Evolutionary conservation across 2,888 invertebrate species (phyloP).

Genomic region (Nowickia ferox): DNA sequence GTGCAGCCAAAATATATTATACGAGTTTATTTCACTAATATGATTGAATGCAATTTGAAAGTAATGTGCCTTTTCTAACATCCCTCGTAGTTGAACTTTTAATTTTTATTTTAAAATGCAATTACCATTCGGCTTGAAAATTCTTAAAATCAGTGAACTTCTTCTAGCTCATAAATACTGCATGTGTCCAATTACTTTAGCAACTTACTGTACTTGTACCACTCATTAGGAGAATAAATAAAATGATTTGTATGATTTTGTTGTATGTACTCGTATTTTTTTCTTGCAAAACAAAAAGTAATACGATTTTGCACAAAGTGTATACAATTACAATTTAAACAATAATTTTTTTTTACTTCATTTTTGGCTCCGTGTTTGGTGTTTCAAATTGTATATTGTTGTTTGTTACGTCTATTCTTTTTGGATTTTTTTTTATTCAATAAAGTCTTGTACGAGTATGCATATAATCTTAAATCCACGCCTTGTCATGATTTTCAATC

Average conservation of each 20-base stretch:
- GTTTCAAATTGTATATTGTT: slow-evolving; percentile 32
- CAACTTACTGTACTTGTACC: slow-evolving; percentile 5
- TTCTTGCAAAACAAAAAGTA: slow-evolving; percentile 53
- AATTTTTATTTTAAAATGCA: too few species aligned
- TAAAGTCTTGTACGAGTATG: slow-evolving; percentile 10
- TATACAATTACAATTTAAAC: slow-evolving; percentile 62
- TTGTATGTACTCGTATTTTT: slow-evolving; percentile 6
- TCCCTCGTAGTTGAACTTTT: too few species aligned
- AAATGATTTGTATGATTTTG: neutral
- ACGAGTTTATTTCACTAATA: too few species aligned
- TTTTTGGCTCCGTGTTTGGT: slow-evolving; percentile 15
- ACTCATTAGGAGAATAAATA: slow-evolving; percentile 4
- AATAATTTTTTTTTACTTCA: slow-evolving; percentile 14
- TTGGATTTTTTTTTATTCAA: neutral
- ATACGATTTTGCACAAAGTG: slow-evolving; percentile 59
- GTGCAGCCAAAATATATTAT: too few species aligned
- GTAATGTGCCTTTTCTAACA: neutral
- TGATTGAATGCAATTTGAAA: neutral
- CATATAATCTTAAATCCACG: slow-evolving; percentile 54
- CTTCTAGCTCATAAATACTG: neutral
- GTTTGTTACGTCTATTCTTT: slow-evolving; percentile 10
- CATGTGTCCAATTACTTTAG: neutral
- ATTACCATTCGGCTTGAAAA: too few species aligned
- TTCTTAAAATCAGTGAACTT: too few species aligned
- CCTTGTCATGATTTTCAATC: slow-evolving; percentile 65